Evolutionary conservation across 2,888 invertebrate species (phyloP).

Genomic region (Drosophila affinis): DNA sequence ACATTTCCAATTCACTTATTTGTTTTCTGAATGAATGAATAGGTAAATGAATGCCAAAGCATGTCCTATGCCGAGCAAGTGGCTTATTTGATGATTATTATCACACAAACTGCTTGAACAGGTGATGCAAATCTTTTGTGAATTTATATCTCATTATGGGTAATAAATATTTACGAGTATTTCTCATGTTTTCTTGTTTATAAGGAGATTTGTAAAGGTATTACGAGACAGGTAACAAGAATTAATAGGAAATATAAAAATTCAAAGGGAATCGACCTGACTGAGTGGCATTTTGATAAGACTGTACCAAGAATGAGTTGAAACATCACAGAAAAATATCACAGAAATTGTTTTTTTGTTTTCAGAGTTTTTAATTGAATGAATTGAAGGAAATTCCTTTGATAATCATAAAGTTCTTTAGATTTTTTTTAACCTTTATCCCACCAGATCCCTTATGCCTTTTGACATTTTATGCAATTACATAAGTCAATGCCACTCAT

Average conservation of each 20-base stretch:
- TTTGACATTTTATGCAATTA: conserved; percentile 16
- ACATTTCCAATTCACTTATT: conserved; percentile 1
- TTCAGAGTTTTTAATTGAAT: no score
- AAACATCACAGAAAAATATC: no score
- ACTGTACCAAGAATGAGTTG: no score
- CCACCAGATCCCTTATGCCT: no score
- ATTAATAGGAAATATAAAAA: neutral
- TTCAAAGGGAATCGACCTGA: no score
- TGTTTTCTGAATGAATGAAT: neutral
- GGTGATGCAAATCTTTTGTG: neutral
- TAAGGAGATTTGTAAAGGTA: neutral
- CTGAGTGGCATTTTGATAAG: no score
- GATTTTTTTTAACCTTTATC: no score
- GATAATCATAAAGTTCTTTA: no score
- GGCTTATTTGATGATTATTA: conserved; percentile 13
- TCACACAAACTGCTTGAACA: conserved; percentile 14
- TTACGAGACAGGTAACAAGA: neutral
- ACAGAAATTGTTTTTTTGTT: no score
- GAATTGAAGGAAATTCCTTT: no score
- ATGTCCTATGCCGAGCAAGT: neutral
- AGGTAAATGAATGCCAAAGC: conserved; percentile 2
- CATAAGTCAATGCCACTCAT: conserved; percentile 21
- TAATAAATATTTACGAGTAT: neutral
- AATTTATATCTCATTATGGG: no score
- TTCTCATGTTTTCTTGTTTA: neutral